Evolutionary conservation across 1,140 invertebrate genomes (phyloP).

Genomic region (Ephestia elutella): DNA sequence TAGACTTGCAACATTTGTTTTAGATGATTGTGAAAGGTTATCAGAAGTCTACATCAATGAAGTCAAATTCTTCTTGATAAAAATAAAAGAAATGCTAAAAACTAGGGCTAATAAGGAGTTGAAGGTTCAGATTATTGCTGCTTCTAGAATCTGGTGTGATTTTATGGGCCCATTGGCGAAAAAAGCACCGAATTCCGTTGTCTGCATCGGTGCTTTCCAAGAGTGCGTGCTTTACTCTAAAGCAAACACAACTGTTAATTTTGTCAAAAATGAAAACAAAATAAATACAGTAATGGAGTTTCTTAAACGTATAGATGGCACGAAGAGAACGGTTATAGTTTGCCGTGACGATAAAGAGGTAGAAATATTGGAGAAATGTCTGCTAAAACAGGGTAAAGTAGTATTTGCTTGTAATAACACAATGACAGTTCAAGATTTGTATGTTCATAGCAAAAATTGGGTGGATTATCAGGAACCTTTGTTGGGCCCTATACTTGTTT

Average conservation of each 20-base stretch:
- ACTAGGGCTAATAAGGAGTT: constrained; percentile 42
- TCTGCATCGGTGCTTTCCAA: constrained; percentile 59
- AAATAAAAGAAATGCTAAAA: constrained; percentile 50
- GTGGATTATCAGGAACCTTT: constrained; percentile 50
- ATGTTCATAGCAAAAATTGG: constrained; percentile 40
- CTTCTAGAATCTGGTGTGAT: constrained; percentile 54
- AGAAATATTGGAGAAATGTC: constrained; percentile 26
- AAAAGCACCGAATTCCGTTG: constrained; percentile 48
- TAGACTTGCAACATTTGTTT: constrained; percentile 42
- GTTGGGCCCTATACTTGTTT: constrained; percentile 50
- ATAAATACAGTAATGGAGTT: constrained; percentile 38
- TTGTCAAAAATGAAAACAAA: constrained; percentile 46
- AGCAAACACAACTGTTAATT: constrained; percentile 44
- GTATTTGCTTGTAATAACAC: constrained; percentile 43
- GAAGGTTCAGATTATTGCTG: constrained; percentile 52
- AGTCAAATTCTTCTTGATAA: constrained; percentile 41
- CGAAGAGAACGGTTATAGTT: constrained; percentile 55
- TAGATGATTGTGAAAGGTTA: constrained; percentile 58
- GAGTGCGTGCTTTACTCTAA: constrained; percentile 65
- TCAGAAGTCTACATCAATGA: constrained; percentile 41
- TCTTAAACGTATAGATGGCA: constrained; percentile 36
- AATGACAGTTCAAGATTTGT: constrained; percentile 55
- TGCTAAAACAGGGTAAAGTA: constrained; percentile 31
- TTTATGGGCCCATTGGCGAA: constrained; percentile 51
- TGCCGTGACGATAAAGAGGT: constrained; percentile 58